Percentiles rank a stretch among this genome's conserved stretches.
Evolutionary conservation across 2,888 invertebrate genomes (phyloP).

Genomic region (Cataglyphis albicans): DNA sequence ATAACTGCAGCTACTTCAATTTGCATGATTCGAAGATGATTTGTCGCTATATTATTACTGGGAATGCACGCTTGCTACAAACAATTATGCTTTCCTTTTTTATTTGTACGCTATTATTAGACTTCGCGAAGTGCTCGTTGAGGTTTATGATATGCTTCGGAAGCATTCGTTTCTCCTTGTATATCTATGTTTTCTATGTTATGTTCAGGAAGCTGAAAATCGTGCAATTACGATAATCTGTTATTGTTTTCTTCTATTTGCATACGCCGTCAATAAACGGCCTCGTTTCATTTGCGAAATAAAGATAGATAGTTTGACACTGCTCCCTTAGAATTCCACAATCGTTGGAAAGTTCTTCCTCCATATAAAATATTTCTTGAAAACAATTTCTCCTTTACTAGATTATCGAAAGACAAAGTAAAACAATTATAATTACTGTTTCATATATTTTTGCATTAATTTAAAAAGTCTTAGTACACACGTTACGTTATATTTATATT

Average conservation of each 20-base stretch:
- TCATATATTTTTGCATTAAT: constrained; percentile 1
- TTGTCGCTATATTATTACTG: constrained; percentile 26
- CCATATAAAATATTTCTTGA: constrained; percentile 6
- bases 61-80: not conserved
- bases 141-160: constrained; percentile 17
- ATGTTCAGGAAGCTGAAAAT: constrained; percentile 44
- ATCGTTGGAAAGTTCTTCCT: constrained; percentile 45
- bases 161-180: constrained; percentile 1
- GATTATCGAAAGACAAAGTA: constrained; percentile 24
- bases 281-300: constrained; percentile 34
- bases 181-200: constrained; percentile 15
- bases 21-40: constrained; percentile 32
- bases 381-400: constrained; percentile 22
- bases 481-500: not conserved
- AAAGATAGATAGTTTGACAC: constrained; percentile 20
- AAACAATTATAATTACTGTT: not conserved
- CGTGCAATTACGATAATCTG: constrained; percentile 29
- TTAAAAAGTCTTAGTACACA: not conserved
- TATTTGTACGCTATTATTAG: constrained; percentile 17
- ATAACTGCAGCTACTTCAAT: constrained; percentile 1
- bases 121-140: constrained; percentile 3
- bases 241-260: constrained; percentile 26
- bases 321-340: constrained; percentile 6
- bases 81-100: constrained; percentile 35
- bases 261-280: constrained; percentile 15